Conservation (phyloP, 2,888 invertebrate species). For the Leucophenga montana region DNA sequence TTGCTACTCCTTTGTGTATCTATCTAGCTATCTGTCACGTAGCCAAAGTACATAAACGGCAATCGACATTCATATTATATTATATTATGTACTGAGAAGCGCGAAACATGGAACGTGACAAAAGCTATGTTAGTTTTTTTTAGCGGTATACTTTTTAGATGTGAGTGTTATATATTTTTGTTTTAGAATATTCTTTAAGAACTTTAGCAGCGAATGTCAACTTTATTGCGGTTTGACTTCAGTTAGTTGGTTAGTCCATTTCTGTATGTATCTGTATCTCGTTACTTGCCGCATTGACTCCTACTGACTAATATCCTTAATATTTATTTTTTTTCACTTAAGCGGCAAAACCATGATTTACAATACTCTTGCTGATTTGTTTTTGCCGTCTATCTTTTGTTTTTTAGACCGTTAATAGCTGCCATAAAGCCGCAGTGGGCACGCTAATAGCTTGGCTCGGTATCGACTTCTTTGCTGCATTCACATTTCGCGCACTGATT, state of each 20-base stretch:
- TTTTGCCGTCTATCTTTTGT: slow-evolving; percentile 49
- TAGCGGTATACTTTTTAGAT: no score
- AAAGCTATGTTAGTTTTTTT: no score
- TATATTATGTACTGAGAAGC: no score
- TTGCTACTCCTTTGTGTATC: no score
- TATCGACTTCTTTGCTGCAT: slow-evolving; percentile 20
- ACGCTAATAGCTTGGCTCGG: background rate
- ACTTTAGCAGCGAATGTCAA: slow-evolving; percentile 42
- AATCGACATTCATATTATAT: no score
- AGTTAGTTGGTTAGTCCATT: slow-evolving; percentile 36
- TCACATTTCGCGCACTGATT: slow-evolving; percentile 65
- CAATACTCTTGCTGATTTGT: slow-evolving; percentile 37
- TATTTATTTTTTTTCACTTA: slow-evolving; percentile 19
- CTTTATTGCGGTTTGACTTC: slow-evolving; percentile 68
- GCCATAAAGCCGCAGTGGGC: slow-evolving; percentile 59
- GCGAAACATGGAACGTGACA: no score
- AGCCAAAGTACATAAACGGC: no score
- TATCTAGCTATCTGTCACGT: no score
- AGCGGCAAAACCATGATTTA: slow-evolving; percentile 56
- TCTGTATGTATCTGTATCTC: background rate
- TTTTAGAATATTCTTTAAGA: no score
- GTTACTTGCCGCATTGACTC: background rate
- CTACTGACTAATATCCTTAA: background rate
- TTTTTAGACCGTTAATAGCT: slow-evolving; percentile 58
- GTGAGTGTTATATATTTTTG: no score